These are phyloP conservation scores for Spizaetus ornatus DNA, from an alignment of 2,113 vertebrate species.

Conservation along the genomic window DNA sequence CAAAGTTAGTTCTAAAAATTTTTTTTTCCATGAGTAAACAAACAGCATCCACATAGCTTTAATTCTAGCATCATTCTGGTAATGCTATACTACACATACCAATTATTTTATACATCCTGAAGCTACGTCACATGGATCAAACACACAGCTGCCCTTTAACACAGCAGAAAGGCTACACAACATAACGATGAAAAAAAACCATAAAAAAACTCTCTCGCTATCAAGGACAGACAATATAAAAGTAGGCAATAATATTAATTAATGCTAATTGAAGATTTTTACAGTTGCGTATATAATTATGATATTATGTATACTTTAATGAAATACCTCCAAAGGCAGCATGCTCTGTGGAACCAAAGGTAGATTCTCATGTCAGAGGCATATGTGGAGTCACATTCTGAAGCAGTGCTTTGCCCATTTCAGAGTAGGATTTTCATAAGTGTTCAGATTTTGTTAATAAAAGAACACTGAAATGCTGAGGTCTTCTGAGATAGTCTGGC, in stretches of 20 bases:
- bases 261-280: background rate
- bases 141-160: background rate
- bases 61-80: background rate
- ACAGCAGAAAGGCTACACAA: background rate
- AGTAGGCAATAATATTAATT: background rate
- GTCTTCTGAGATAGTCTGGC: background rate
- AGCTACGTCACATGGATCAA: background rate
- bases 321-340: background rate
- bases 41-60: background rate
- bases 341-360: background rate
- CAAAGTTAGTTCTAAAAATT: background rate
- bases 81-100: fast-evolving
- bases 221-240: background rate
- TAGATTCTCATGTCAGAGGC: background rate
- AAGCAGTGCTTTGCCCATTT: background rate
- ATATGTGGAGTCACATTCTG: background rate
- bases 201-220: background rate
- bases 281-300: too few relatives aligned
- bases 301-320: background rate
- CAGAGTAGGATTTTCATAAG: background rate
- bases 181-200: background rate
- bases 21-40: background rate
- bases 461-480: background rate
- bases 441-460: background rate
- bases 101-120: background rate